These are phyloP conservation scores for Myiagra hebetior DNA, from an alignment of 2,113 vertebrate species.

Conservation along the genomic window DNA sequence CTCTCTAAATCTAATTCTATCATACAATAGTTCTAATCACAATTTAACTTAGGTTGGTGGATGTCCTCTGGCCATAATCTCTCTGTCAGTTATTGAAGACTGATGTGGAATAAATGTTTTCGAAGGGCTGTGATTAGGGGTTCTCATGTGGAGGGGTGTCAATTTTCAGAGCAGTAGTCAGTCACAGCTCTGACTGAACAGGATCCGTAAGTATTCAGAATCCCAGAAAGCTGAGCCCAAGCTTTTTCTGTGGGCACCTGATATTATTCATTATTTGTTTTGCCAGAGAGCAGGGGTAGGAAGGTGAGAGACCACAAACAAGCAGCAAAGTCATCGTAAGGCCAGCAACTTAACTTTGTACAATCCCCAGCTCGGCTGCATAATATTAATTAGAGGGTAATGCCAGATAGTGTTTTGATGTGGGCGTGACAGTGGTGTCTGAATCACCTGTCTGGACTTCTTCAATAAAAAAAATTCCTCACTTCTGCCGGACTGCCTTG, in stretches of 20 bases:
- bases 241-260: not conserved
- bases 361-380: not conserved
- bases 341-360: not conserved
- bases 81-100: not conserved
- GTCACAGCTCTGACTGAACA: not conserved
- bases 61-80: not conserved
- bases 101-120: not conserved
- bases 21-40: accelerated
- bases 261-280: not conserved
- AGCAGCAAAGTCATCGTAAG: not conserved
- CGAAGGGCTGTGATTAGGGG: not conserved
- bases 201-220: not conserved
- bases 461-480: not conserved
- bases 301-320: not conserved
- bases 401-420: not conserved
- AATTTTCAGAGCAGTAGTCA: not conserved
- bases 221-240: not conserved
- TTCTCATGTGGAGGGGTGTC: not conserved
- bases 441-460: not conserved
- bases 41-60: not conserved
- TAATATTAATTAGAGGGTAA: not conserved
- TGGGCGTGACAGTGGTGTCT: not conserved
- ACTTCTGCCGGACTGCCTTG: not conserved
- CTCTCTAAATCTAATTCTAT: not conserved
- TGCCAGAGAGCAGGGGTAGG: not conserved